These are phyloP conservation scores for Melanophora roralis DNA, from an alignment of 2,888 invertebrate species.

Conservation along the genomic window DNA sequence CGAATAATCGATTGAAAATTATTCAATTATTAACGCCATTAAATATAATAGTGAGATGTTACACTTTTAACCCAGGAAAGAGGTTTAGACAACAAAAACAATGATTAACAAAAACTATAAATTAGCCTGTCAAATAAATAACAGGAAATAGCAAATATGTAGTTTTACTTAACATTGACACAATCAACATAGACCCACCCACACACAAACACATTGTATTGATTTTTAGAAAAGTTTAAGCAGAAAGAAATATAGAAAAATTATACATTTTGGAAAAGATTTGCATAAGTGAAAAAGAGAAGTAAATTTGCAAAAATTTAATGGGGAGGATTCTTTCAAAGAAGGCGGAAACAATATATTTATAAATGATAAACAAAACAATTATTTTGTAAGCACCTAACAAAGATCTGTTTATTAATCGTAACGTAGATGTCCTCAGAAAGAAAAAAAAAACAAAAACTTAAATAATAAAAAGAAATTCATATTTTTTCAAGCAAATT, in stretches of 20 bases:
- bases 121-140: conserved; percentile 24
- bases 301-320: no score
- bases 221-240: conserved; percentile 32
- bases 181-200: not conserved
- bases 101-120: not conserved
- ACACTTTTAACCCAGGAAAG: conserved; percentile 39
- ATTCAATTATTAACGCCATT: no score
- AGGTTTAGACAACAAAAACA: conserved; percentile 32
- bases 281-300: not conserved
- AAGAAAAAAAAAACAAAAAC: not conserved
- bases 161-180: conserved; percentile 18
- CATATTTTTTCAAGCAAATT: no score
- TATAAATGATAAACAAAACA: conserved; percentile 45
- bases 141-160: conserved; percentile 35
- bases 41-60: conserved; percentile 31
- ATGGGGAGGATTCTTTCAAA: no score
- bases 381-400: conserved; percentile 46
- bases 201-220: not conserved
- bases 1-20: no score
- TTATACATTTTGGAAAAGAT: not conserved
- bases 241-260: conserved; percentile 1
- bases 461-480: not conserved
- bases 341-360: conserved; percentile 9
- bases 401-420: conserved; percentile 51
- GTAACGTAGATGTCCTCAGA: conserved; percentile 25